Conservation (phyloP, 2,888 invertebrate species). For the Lycophotia porphyrea region DNA sequence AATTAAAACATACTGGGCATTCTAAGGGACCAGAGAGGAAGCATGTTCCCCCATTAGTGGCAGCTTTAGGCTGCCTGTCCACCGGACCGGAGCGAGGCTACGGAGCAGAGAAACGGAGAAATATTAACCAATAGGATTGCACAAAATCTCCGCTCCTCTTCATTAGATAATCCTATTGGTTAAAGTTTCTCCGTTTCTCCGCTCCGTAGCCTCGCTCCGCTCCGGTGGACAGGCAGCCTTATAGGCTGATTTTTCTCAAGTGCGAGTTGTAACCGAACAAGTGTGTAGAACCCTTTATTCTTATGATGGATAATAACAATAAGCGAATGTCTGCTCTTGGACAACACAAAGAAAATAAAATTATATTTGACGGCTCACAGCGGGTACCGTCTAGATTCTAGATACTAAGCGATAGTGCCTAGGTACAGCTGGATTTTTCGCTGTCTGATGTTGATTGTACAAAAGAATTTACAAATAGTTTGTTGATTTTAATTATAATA, state of each 20-base stretch:
- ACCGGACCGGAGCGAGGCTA: too few relatives aligned
- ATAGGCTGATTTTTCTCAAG: too few relatives aligned
- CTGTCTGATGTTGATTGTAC: conserved; percentile 44
- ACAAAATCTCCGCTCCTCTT: too few relatives aligned
- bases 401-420: conserved; percentile 29
- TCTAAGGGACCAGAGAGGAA: not conserved
- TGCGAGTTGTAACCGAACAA: not conserved
- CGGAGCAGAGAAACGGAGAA: too few relatives aligned
- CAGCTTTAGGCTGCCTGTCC: too few relatives aligned
- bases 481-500: conserved; percentile 29
- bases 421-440: conserved; percentile 6
- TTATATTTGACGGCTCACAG: conserved; percentile 53
- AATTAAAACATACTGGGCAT: not conserved
- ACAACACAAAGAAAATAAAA: conserved; percentile 57
- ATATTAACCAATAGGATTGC: too few relatives aligned
- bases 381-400: conserved; percentile 49
- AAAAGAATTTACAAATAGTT: conserved; percentile 26
- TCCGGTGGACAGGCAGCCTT: too few relatives aligned
- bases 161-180: too few relatives aligned
- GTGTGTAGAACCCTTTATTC: not conserved
- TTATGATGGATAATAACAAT: conserved; percentile 45
- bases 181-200: too few relatives aligned
- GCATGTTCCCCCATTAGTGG: not conserved
- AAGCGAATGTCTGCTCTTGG: conserved; percentile 44
- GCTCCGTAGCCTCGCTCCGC: too few relatives aligned